Evolutionary conservation across 2,888 invertebrate species (phyloP), one percentile per base, ranked within the genome.

Genomic region (Lasioglossum pauxillum): DNA sequence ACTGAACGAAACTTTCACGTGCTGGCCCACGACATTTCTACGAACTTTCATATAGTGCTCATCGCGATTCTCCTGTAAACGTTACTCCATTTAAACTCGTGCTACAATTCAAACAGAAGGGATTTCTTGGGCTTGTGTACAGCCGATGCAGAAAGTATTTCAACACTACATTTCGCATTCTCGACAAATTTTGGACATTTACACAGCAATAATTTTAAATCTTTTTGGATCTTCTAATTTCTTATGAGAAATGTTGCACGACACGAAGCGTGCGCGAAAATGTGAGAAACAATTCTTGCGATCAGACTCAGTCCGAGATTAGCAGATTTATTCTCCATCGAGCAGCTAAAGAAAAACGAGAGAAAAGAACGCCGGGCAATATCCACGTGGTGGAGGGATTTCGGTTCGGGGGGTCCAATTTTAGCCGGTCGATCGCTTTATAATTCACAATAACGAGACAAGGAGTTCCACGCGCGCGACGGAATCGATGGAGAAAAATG

Each of bases 1-100:
- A 44, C n/a, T 27, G 35, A 64, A 35, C 80, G 57, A 19, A 80
- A 82, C 80, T 87, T 85, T 80, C 80, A 78, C 80, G 46, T 38
- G 78, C 12, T 46, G 23, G 14, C 49, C 64, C 64, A 19, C 64
- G 67, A 74, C 76, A 69, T 84, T 80, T 23, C 16, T 41, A 71
- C 38, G n/a, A 38, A 46, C 60, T 57, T 69, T 38, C 19, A 69
- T 69, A 7, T 12, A 27, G 5, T 31, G 7, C 53, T 44, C 31
- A 23, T 57, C 72, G 8, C 19, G 12, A 38, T 77, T 77, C 76
- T 31, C 1, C 64, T 14, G 16, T 27, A 44, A 41, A 27, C n/a
- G n/a, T 10, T 44, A 14, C 44, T 27, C 44, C 44, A 7, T 67
- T 35, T 19, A 31, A 67, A 67, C 23, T 35, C 23, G 19, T 23